Evolutionary conservation across 2,797 vertebrate genomes (phyloP), one percentile per base, ranked within the genome.

Genomic region (Threskiornis aethiopicus): DNA sequence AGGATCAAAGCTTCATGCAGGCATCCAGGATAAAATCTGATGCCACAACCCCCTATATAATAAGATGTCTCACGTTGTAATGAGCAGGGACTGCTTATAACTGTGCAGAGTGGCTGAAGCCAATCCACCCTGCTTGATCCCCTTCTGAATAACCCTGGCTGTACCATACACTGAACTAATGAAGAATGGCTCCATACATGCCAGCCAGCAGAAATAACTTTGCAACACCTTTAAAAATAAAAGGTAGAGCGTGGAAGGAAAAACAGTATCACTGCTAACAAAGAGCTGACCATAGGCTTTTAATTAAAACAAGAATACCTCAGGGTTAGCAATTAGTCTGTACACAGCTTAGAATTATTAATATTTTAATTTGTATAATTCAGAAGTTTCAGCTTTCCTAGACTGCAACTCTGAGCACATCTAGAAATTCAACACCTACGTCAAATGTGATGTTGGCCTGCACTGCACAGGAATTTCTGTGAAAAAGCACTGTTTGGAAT

Each of bases 341-440:
- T 37, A 21, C 11, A 29, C 9, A 55, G 49, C 4, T 55, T 10
- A 31, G 49, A 49, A 42, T 14, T 67, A 77, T 55, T 18, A 83
- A 44, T 51, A 28, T n/a, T 81, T 75, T 67, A 25, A 59, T 59
- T 31, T 77, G 12, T 24, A 3, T 25, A 39, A 31, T 12, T 24
- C 13, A 37, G 24, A 49, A 44, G 28, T 66, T 89, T 57, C 37
- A 61, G 1, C 17, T 80, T 73, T 41, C 37, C 44, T 24, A 26
- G 41, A 49, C 0, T 24, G 16, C 7, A 44, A 8, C 29, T 41
- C 51, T 21, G 29, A 83, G 29, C 20, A 21, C 1, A 3, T 11
- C 57, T 13, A 57, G 58, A 75, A 92, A 84, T 46, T 28, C 57
- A 57, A 0, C 4, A 3, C 11, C 31, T 24, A 26, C 8, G 35